Evolutionary conservation across 2,797 vertebrate species (phyloP).

Genomic region (Thaleichthys pacificus): DNA sequence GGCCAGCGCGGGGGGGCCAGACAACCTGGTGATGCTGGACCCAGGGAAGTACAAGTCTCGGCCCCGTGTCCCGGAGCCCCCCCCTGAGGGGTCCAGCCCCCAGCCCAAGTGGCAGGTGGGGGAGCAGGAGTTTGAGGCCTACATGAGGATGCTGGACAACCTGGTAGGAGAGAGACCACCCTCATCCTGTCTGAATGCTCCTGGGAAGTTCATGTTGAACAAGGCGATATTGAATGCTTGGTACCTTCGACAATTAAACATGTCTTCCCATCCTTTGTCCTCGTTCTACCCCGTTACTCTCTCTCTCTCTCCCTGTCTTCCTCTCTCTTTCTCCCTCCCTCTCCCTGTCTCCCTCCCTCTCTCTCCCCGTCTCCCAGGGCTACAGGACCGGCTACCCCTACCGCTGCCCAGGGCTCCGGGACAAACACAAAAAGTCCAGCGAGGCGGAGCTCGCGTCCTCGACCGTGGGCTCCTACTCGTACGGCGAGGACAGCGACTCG

Average conservation of each 20-base stretch:
- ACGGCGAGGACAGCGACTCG: conserved; percentile 92
- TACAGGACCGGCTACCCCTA: conserved; percentile 98
- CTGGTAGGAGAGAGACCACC: conserved; percentile 78
- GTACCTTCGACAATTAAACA: neutral
- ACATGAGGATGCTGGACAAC: conserved; percentile 99
- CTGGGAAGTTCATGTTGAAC: too few species aligned
- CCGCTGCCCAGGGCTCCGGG: conserved; percentile 93
- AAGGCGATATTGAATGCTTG: neutral
- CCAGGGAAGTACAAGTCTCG: conserved; percentile 92
- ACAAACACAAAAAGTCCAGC: conserved; percentile 96
- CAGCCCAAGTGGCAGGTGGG: conserved; percentile 92
- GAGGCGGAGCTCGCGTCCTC: conserved; percentile 89
- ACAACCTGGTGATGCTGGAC: conserved; percentile 94
- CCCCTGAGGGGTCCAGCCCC: conserved; percentile 76
- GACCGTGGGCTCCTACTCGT: conserved; percentile 86
- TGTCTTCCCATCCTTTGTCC: neutral
- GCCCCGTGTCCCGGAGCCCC: conserved; percentile 81
- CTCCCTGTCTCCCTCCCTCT: neutral
- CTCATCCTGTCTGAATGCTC: neutral
- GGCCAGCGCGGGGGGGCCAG: conserved; percentile 93
- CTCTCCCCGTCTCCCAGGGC: conserved; percentile 72
- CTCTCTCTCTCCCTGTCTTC: neutral
- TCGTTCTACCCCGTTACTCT: neutral
- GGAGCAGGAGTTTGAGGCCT: conserved; percentile 97
- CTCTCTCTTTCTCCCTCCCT: neutral